Evolutionary conservation across 2,888 invertebrate species (phyloP).

Genomic region (Lamellibrachia satsuma): DNA sequence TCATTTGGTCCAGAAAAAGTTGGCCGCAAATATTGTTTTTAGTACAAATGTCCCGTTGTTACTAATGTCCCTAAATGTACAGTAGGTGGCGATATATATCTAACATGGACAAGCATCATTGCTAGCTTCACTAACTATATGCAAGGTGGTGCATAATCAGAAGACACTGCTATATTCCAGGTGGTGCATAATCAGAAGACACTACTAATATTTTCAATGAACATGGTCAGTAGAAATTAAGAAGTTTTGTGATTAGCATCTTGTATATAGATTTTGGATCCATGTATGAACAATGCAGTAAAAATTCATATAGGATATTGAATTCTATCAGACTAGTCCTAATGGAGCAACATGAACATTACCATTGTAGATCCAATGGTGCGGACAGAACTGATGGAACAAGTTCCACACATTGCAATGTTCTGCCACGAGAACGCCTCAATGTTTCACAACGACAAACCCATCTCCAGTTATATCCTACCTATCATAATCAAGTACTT

Average conservation of each 20-base stretch:
- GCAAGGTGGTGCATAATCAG: not conserved
- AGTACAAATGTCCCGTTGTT: too few relatives aligned
- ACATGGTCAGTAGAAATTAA: not conserved
- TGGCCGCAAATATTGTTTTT: too few relatives aligned
- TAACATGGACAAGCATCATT: not conserved
- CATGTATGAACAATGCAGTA: not conserved
- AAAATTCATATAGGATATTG: too few relatives aligned
- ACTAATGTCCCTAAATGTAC: too few relatives aligned
- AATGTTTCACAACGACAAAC: constrained; percentile 52
- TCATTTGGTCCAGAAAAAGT: too few relatives aligned
- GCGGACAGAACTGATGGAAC: constrained; percentile 74
- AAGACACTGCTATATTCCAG: not conserved
- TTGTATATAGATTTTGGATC: not conserved
- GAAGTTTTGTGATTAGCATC: not conserved
- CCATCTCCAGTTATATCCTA: constrained; percentile 72
- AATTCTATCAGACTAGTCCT: not conserved
- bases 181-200: not conserved
- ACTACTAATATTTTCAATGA: not conserved
- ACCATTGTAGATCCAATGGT: constrained; percentile 71
- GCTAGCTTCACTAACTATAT: not conserved
- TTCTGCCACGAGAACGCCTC: constrained; percentile 69
- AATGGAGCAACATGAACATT: constrained; percentile 27
- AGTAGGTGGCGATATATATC: not conserved
- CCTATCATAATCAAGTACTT: constrained; percentile 74
- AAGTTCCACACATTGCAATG: constrained; percentile 75